Evolutionary conservation across 2,113 vertebrate genomes (phyloP), one percentile per base, ranked within the genome.

Genomic region (Pluvianellus socialis): DNA sequence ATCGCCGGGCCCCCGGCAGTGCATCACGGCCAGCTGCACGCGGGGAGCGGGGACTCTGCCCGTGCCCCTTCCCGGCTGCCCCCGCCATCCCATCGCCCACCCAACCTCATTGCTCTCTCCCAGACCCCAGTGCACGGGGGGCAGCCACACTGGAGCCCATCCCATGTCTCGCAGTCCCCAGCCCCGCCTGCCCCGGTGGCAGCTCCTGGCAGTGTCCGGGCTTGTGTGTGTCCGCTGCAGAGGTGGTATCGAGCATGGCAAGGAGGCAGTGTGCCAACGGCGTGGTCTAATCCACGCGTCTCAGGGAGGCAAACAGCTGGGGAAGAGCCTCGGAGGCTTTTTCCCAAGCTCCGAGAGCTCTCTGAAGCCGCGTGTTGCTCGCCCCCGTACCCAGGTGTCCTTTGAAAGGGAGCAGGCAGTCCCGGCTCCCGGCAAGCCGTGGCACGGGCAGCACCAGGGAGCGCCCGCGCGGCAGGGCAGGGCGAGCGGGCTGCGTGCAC

Each of bases 101-200:
- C 22, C 11, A 1, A 4, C 27, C 53, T 53, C 4, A 0, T 17
- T 7, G 27, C 16, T 45, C 47, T 33, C 27, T 71, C 68, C 65
- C 59, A 81, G 19, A 30, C 19, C 44, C 22, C 63, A 4, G 1
- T 2, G 21, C 12, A 4, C 1, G 28, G 23, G 26, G 35, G 5
- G 5, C 59, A 22, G 6, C 47, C 10, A 2, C 3, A 7, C 13
- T 3, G 2, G 52, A 42, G 14, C 71, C 62, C 66, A 20, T 2
- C 66, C 77, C 4, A 0, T 3, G 5, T 4, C 11, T n/a, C 3
- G 0, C 2, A 18, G 18, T 7, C 27, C 55, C 45, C 20, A 50
- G 45, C 45, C 30, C 58, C 10, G 4, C 72, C 47, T 40, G 27
- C 27, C 15, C 44, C 38, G 2, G 8, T 2, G 8, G 61, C 79